Conservation (phyloP, 1,140 invertebrate genomes). For the Brachystomella parvula region DNA sequence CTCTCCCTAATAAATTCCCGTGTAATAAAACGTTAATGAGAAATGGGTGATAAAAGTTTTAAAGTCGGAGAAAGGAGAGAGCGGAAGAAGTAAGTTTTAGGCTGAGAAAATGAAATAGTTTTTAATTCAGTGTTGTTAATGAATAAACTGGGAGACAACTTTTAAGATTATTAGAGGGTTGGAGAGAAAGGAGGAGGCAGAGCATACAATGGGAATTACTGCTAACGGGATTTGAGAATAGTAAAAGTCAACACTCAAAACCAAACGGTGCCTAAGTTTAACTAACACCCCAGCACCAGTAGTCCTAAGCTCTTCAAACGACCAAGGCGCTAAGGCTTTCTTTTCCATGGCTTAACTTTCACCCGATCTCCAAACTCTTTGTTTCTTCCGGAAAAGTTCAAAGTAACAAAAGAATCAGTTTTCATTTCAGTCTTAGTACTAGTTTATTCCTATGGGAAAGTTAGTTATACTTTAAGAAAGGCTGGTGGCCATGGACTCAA, state of each 20-base stretch:
- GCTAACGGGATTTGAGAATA: neutral
- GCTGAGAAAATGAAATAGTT: slow-evolving; percentile 3
- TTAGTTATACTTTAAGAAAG: no score
- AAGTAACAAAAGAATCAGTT: no score
- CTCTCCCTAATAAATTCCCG: no score
- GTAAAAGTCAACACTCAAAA: neutral
- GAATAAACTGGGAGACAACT: neutral
- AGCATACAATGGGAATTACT: neutral
- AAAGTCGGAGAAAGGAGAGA: neutral
- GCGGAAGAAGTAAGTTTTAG: neutral
- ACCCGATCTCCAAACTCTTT: no score
- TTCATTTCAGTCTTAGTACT: no score
- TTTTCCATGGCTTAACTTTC: no score
- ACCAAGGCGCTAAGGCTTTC: no score
- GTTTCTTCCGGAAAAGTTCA: no score
- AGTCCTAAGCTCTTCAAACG: neutral
- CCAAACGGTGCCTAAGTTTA: neutral
- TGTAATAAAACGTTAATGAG: neutral
- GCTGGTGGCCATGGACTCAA: no score
- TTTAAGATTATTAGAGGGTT: neutral
- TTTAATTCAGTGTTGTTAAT: slow-evolving; percentile 13
- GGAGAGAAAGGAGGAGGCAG: neutral
- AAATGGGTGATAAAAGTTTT: neutral
- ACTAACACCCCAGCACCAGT: no score
- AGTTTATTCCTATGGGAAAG: no score